Conservation (phyloP, 1,140 invertebrate species). For the Cyclina sinensis region DNA sequence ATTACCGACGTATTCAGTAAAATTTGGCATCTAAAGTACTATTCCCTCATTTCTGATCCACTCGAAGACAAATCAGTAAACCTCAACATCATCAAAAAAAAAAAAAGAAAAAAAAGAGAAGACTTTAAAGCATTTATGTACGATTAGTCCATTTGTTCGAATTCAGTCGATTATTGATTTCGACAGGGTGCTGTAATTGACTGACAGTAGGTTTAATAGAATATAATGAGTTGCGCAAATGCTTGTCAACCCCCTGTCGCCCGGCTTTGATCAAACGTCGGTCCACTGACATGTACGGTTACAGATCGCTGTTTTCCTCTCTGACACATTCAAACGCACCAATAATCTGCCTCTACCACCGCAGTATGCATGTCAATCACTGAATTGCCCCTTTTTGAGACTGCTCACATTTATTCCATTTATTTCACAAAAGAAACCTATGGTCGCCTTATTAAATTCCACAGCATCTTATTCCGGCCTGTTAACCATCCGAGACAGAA, state of each 20-base stretch:
- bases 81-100: too few relatives aligned
- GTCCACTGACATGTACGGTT: conserved; percentile 16
- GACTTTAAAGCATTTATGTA: too few relatives aligned
- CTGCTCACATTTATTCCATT: conserved; percentile 62
- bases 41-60: too few relatives aligned
- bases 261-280: conserved; percentile 43
- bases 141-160: too few relatives aligned
- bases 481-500: conserved; percentile 51
- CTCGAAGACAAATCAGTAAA: too few relatives aligned
- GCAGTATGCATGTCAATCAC: conserved; percentile 49
- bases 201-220: neutral
- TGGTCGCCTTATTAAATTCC: conserved; percentile 68
- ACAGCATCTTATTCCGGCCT: conserved; percentile 56
- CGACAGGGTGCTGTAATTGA: neutral
- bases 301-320: conserved; percentile 1
- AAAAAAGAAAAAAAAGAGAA: too few relatives aligned
- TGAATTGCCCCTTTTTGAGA: conserved; percentile 45
- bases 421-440: conserved; percentile 41
- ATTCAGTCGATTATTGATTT: neutral
- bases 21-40: too few relatives aligned
- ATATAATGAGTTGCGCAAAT: conserved; percentile 49
- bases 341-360: conserved; percentile 26
- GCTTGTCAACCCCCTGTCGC: conserved; percentile 48
- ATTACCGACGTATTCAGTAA: too few relatives aligned
- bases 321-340: conserved; percentile 39